phyloP scores from a whole-genome alignment of 2,113 vertebrate genomes.

The Puntigrus tetrazona region DNA sequence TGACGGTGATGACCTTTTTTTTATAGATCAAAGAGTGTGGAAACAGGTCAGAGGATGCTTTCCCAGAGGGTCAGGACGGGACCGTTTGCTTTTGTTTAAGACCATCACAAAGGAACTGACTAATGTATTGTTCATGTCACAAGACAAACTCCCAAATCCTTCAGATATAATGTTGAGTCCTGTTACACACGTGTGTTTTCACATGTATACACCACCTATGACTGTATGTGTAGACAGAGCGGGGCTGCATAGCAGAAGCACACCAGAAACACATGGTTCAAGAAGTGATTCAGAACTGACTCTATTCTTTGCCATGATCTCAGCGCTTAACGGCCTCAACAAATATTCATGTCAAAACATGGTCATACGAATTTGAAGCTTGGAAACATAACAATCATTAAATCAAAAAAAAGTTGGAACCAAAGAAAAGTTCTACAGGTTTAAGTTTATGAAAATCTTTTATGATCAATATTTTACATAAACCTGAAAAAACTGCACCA shows the following conservation, averaged over 20 bases:
- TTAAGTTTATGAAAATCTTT: no score
- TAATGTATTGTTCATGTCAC: not conserved
- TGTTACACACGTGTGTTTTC: not conserved
- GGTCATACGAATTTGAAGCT: no score
- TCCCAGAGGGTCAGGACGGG: not conserved
- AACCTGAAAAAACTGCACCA: no score
- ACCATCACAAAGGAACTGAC: not conserved
- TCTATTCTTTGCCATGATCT: not conserved
- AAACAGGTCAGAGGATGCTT: conserved; percentile 6
- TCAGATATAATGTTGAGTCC: not conserved
- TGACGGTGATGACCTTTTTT: not conserved
- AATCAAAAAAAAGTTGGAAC: no score
- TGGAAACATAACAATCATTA: no score
- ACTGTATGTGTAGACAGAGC: not conserved
- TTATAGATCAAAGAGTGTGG: not conserved
- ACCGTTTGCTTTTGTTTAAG: not conserved
- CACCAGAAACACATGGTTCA: not conserved
- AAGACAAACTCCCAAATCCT: not conserved
- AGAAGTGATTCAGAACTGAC: not conserved
- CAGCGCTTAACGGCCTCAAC: not conserved
- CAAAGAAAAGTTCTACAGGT: no score
- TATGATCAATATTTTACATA: no score
- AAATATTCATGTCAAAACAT: no score
- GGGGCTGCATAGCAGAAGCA: not conserved
- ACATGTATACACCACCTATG: not conserved